Conservation (phyloP, 2,113 vertebrate species). For the Gymnobelideus leadbeateri region DNA sequence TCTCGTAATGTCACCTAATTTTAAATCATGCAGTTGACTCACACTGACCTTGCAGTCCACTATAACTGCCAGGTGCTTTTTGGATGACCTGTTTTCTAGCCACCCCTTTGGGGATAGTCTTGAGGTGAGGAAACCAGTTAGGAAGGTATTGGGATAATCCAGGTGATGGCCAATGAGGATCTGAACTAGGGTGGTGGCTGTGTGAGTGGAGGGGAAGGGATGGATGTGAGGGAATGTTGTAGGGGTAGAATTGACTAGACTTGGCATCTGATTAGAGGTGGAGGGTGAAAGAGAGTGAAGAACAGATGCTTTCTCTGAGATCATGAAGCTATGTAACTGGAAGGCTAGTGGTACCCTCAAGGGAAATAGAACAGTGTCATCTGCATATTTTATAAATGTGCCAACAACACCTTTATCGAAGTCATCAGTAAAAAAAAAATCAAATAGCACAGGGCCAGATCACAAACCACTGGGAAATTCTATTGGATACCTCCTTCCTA, state of each 20-base stretch:
- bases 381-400: background rate
- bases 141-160: background rate
- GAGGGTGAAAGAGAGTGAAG: background rate
- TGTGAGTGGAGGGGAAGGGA: background rate
- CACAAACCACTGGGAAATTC: background rate
- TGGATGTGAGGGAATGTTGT: background rate
- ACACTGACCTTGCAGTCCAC: background rate
- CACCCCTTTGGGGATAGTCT: background rate
- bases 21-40: background rate
- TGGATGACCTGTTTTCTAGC: background rate
- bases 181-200: background rate
- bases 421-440: background rate
- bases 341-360: background rate
- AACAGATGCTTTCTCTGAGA: background rate
- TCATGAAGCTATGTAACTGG: background rate
- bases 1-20: background rate
- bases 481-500: background rate
- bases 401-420: background rate
- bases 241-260: background rate
- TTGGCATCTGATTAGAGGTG: background rate
- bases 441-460: background rate
- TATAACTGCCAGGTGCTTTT: background rate
- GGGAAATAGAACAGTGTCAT: background rate
- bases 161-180: background rate
- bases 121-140: background rate